Evolutionary conservation across 23 tunicate species (phyloP), one percentile per base, ranked within the genome.

Genomic region (Styela clava): DNA sequence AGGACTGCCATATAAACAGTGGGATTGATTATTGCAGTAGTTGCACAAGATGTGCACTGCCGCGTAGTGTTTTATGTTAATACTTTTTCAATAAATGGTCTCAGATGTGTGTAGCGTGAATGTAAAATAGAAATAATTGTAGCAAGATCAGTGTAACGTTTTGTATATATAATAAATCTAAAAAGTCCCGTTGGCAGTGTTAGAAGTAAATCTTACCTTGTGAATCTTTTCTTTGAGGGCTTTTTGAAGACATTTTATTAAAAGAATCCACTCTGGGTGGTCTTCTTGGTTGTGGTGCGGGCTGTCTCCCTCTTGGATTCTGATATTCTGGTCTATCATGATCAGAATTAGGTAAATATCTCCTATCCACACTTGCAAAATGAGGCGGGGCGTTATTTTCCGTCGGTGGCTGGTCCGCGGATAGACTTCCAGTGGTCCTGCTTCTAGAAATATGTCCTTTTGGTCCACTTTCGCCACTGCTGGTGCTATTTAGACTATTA

Each of bases 401-500:
- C 18, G 12, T 28, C 18, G 37, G 51, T 19, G 18, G 79, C 25
- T 44, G 56, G 7, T 78, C 82, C 9, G 83, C 63, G 21, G 85
- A 29, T 1, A 81, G 31, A 63, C 83, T 86, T 27, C 85, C 90
- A n/a, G 85, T 83, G 24, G 90, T 86, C 33, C 85, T 34, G 33
- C 85, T 80, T 3, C 92, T 86, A 0, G 64, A n/a, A 0, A 83
- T 82, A 1, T 65, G 52, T 0, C 56, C 56, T 5, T 25, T 67
- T 34, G 63, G 33, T n/a, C 73, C 90, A 34, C 87, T 82, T 0
- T 74, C 83, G 0, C 74, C 90, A 64, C 97, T 91, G 62, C 78
- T 61, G 78, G 64, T 61, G 79, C 97, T 91, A 56, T 83, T 86
- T 33, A 86, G 67, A 61, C 89, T 85, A 56, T 76, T 76, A 76